Evolutionary conservation across 2,113 vertebrate species (phyloP).

Genomic region (Burhinus oedicnemus): DNA sequence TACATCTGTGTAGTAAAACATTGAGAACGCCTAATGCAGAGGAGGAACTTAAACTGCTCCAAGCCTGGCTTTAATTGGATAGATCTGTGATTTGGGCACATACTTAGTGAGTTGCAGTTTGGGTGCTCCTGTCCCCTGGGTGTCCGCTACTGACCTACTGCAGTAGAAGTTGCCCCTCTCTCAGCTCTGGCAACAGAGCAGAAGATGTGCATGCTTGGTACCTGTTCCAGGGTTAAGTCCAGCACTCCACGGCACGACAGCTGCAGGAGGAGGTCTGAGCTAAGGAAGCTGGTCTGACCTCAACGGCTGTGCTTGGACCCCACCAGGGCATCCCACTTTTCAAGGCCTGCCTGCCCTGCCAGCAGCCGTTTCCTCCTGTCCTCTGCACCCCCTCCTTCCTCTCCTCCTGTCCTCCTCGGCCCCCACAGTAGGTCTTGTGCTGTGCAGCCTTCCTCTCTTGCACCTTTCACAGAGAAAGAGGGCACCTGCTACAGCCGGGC

Average conservation of each 20-base stretch:
- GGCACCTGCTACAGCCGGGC: neutral
- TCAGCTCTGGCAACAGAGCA: neutral
- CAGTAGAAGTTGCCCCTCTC: neutral
- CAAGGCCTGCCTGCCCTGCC: conserved; percentile 20
- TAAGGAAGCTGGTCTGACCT: neutral
- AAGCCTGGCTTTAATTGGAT: neutral
- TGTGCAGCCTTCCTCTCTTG: rapidly evolving
- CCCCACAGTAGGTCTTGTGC: neutral
- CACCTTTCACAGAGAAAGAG: neutral
- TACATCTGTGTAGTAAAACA: neutral
- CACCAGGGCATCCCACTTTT: neutral
- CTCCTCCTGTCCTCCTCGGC: neutral
- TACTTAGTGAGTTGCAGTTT: rapidly evolving
- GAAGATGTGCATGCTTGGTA: neutral
- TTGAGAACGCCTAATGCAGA: neutral
- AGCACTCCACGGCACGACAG: neutral
- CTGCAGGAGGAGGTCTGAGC: neutral
- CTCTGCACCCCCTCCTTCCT: neutral
- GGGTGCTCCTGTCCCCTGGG: neutral
- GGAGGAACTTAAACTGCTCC: neutral
- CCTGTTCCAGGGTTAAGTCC: neutral
- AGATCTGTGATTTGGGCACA: neutral
- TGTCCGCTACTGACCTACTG: neutral
- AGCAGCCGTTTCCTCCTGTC: neutral
- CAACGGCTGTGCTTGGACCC: rapidly evolving